Evolutionary conservation across 2,888 invertebrate species (phyloP).

Genomic region (Habrosyne pyritoides): DNA sequence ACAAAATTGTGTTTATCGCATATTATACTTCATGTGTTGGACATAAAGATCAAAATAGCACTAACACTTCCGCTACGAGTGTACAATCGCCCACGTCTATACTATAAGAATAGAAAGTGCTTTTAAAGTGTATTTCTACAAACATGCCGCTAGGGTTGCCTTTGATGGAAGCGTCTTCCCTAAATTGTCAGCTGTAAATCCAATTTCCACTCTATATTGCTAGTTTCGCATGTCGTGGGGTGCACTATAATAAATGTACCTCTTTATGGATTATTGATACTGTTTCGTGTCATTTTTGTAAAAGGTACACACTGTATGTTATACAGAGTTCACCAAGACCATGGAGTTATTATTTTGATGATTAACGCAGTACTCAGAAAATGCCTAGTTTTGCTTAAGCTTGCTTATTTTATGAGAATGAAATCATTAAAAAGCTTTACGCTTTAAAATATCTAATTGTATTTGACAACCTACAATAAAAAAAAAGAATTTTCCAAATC

Average conservation of each 20-base stretch:
- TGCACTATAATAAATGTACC: conserved; percentile 43
- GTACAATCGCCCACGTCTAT: conserved; percentile 32
- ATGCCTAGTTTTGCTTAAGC: no score
- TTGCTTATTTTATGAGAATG: no score
- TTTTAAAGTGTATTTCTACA: conserved; percentile 72
- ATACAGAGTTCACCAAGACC: background rate
- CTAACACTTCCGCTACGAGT: conserved; percentile 19
- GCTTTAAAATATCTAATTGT: no score
- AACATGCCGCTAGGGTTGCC: conserved; percentile 72
- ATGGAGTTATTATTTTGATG: no score
- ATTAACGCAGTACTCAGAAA: no score
- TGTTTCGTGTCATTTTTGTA: background rate
- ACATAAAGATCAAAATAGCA: conserved; percentile 9
- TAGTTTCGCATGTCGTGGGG: conserved; percentile 68
- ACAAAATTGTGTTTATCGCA: background rate
- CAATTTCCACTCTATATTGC: conserved; percentile 81
- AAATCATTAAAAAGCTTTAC: no score
- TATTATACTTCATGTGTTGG: background rate
- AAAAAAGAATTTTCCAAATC: no score
- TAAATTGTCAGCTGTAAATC: conserved; percentile 81
- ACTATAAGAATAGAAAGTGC: conserved; percentile 53
- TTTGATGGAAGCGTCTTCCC: conserved; percentile 78
- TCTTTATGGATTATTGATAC: conserved; percentile 16
- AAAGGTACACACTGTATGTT: background rate
- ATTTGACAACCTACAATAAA: no score